Conservation (phyloP, 2,888 invertebrate genomes). For the Norana najaformis region DNA sequence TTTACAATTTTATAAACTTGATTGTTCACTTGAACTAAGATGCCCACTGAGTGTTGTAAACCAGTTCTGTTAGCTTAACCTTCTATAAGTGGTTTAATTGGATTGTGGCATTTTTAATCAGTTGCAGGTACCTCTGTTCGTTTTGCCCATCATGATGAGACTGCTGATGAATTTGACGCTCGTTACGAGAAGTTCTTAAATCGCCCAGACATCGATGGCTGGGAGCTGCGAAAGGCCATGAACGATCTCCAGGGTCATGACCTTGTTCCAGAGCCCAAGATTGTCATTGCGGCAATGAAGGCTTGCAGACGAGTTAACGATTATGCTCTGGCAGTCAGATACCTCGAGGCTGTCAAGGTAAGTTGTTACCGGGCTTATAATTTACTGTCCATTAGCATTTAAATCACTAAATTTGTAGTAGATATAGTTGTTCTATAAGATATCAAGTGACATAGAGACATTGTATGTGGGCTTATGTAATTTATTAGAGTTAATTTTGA, state of each 20-base stretch:
- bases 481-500: no score
- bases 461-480: background rate
- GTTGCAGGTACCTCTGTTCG: constrained; percentile 4
- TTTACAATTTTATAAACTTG: no score
- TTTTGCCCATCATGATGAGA: constrained; percentile 35
- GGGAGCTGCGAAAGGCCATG: constrained; percentile 81
- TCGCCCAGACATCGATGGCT: constrained; percentile 84
- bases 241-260: constrained; percentile 78
- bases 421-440: no score
- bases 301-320: constrained; percentile 94
- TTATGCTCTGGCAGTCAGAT: constrained; percentile 86
- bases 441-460: no score
- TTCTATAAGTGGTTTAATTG: background rate
- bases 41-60: no score
- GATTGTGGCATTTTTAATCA: background rate
- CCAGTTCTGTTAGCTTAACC: background rate
- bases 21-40: no score
- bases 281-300: constrained; percentile 81
- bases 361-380: background rate
- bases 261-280: constrained; percentile 86
- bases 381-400: background rate
- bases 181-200: constrained; percentile 73
- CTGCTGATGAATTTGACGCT: constrained; percentile 52
- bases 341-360: constrained; percentile 83
- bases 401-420: no score